Evolutionary conservation across 2,113 vertebrate genomes (phyloP).

Genomic region (Oncorhynchus nerka): DNA sequence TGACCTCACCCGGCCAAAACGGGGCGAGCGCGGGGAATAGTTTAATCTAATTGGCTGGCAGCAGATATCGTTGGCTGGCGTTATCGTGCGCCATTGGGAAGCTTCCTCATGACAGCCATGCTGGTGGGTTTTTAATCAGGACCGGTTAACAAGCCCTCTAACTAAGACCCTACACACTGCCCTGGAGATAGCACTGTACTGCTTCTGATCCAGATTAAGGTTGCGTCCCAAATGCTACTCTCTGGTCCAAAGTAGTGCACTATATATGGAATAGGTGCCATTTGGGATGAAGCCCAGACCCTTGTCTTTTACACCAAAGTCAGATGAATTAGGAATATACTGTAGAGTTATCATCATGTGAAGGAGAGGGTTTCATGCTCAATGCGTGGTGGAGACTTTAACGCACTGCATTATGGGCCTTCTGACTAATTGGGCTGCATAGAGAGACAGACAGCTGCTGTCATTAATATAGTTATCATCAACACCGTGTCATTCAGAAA

Average conservation of each 20-base stretch:
- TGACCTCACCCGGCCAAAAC: not conserved
- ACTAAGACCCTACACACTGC: not conserved
- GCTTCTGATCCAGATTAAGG: not conserved
- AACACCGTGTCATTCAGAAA: no score
- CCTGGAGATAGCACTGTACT: not conserved
- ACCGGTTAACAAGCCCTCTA: not conserved
- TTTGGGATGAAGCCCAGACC: no score
- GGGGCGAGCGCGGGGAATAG: not conserved
- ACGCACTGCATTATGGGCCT: not conserved
- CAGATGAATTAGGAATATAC: not conserved
- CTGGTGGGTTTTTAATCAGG: not conserved
- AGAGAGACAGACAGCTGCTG: not conserved
- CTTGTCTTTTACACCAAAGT: not conserved
- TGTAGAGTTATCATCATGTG: not conserved
- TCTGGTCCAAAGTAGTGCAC: no score
- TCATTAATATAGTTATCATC: not conserved
- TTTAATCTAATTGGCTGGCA: slow-evolving; percentile 3
- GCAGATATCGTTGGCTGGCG: not conserved
- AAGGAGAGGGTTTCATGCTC: not conserved
- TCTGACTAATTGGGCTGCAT: slow-evolving; percentile 4
- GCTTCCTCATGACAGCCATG: not conserved
- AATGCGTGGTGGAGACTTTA: not conserved
- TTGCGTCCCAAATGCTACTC: no score
- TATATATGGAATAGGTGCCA: no score
- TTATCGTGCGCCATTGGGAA: not conserved